phyloP scores from a whole-genome alignment of 1,140 invertebrate species.

The Drosophila pectinifera region DNA sequence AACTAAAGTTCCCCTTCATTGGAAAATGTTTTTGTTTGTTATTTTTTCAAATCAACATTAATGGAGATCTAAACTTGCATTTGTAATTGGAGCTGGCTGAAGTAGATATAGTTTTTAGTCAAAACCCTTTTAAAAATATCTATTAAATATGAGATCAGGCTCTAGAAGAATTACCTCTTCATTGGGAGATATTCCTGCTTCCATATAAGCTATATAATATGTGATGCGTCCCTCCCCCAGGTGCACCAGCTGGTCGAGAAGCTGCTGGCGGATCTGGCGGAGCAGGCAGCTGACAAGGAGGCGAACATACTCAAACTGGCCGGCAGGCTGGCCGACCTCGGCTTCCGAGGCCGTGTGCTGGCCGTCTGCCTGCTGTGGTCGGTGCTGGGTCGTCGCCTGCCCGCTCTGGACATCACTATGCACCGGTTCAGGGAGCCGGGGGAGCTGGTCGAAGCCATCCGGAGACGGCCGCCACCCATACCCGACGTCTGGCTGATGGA shows the following conservation, averaged over 20 bases:
- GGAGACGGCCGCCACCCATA: neutral
- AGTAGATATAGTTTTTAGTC: too few species aligned
- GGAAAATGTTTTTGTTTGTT: too few species aligned
- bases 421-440: slow-evolving; percentile 23
- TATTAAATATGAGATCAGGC: neutral
- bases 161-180: too few species aligned
- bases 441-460: slow-evolving; percentile 8
- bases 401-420: slow-evolving; percentile 14
- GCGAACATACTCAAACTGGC: slow-evolving; percentile 1
- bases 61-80: too few species aligned
- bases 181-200: neutral
- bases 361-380: slow-evolving; percentile 29
- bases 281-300: neutral
- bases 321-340: neutral
- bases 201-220: neutral
- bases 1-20: too few species aligned
- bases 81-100: too few species aligned
- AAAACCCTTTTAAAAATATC: neutral
- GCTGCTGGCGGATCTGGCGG: slow-evolving; percentile 1
- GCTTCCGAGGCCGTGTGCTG: neutral
- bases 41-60: too few species aligned
- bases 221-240: too few species aligned
- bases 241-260: slow-evolving; percentile 13
- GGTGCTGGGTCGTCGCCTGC: neutral
- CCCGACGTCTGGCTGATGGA: neutral